Base-by-base conservation (phyloP, 1,140 invertebrate species). In the Panonychus citri region DNA sequence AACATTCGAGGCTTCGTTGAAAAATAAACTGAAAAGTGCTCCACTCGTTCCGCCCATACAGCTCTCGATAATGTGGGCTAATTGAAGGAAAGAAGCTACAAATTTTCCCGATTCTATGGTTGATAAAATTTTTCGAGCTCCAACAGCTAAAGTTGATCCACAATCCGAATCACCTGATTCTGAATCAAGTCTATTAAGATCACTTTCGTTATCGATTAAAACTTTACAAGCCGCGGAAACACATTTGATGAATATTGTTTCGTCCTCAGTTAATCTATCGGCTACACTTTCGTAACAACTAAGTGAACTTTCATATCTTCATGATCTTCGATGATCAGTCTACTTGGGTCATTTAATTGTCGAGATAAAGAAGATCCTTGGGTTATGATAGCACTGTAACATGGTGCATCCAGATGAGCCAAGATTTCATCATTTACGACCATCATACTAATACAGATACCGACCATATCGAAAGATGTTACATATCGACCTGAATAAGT, bases 161-260 rank as follows among this genome's bases (percentile, higher is more conserved):
- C 81, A 83, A 64, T 88, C 84, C 0, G 82, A 82, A 66, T 88
- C 85, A 2, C 85, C 85, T 65, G 80, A 79, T 5, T 77, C 77
- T 0, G 73, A 75, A 65, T 88, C 84, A 17, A 87, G 65, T 26
- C 70, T 66, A 66, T 88, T 86, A 1, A 60, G 34, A 52, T 54
- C 28, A n/a, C 19, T 24, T 48, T 60, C 56, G 25, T 17, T 26
- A 30, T 43, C 39, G 1, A 48, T 19, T 15, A 55, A 5, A 19
- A 8, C 15, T 25, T 27, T 5, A 48, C 54, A 55, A 21, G 54
- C 54, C 10, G 10, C 26, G 7, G 19, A 24, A 4, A 55, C 7
- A 46, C 43, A 46, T 46, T 46, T 7, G 12, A 34, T 34, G 30
- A 34, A 34, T 7, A 34, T 34, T 7, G 30, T 7, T 34, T 34